These are phyloP conservation scores for Sinocyclocheilus maitianheensis DNA, from an alignment of 2,113 vertebrate species.

Conservation along the genomic window DNA sequence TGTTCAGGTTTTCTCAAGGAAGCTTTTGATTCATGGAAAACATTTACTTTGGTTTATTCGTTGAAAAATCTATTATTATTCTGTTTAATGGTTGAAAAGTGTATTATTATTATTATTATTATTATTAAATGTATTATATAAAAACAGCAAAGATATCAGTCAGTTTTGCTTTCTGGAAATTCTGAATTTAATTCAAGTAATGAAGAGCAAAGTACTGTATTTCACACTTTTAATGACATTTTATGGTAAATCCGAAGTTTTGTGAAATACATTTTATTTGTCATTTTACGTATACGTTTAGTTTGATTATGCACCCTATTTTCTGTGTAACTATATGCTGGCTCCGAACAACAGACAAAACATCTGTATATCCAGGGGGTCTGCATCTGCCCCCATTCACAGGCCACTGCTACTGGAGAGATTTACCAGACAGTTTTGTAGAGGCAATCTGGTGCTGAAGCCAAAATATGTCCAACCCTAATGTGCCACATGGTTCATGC, in stretches of 20 bases:
- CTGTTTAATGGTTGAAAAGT: neutral
- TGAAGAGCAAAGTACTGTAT: neutral
- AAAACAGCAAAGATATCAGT: neutral
- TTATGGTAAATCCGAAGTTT: neutral
- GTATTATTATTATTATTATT: neutral
- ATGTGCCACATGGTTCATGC: constrained; percentile 60
- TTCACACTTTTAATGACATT: neutral
- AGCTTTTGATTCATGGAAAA: neutral
- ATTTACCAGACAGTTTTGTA: constrained; percentile 26
- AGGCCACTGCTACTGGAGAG: neutral
- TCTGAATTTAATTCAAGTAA: neutral
- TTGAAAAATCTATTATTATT: neutral
- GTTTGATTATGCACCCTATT: neutral
- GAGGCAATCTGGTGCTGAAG: constrained; percentile 13
- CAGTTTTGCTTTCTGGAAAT: constrained; percentile 17
- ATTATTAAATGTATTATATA: neutral
- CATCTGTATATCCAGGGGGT: neutral
- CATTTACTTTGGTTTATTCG: neutral
- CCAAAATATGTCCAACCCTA: constrained; percentile 26
- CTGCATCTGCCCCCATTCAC: neutral
- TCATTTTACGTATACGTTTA: neutral
- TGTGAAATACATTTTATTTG: neutral
- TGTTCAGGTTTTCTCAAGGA: neutral
- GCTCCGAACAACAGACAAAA: neutral
- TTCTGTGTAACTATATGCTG: neutral